Percentiles rank a stretch among this genome's conserved stretches.
phyloP scores from a whole-genome alignment of 2,888 invertebrate genomes.

The Acrocera orbiculus region DNA sequence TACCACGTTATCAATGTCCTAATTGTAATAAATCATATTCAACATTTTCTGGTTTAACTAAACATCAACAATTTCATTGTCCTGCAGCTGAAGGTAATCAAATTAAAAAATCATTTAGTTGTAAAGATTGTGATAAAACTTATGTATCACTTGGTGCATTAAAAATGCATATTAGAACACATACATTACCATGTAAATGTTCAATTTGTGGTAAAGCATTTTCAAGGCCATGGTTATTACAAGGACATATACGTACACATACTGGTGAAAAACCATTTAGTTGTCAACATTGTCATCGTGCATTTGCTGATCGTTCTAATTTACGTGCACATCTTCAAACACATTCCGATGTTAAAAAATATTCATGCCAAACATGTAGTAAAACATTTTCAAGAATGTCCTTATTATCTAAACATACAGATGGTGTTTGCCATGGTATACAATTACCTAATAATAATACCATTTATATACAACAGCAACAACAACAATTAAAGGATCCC shows the following conservation, averaged over 20 bases:
- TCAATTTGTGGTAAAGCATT: slow-evolving; percentile 93
- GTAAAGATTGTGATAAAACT: slow-evolving; percentile 91
- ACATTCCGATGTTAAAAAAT: slow-evolving; percentile 95
- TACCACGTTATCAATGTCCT: slow-evolving; percentile 73
- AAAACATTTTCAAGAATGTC: slow-evolving; percentile 98
- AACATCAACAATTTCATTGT: slow-evolving; percentile 94
- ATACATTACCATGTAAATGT: slow-evolving; percentile 94
- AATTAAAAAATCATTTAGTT: slow-evolving; percentile 83
- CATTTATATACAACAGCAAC: no score
- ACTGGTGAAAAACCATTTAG: slow-evolving; percentile 97
- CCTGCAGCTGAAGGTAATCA: slow-evolving; percentile 67
- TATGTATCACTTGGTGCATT: slow-evolving; percentile 90
- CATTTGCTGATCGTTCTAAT: slow-evolving; percentile 94
- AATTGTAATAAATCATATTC: slow-evolving; percentile 92
- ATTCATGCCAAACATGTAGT: slow-evolving; percentile 80
- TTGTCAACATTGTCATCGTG: slow-evolving; percentile 86
- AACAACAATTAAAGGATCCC: not conserved
- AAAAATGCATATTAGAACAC: slow-evolving; percentile 98
- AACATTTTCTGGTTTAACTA: slow-evolving; percentile 89
- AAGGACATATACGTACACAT: slow-evolving; percentile 95
- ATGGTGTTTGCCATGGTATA: slow-evolving; percentile 61
- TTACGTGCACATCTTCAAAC: slow-evolving; percentile 93
- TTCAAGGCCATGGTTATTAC: slow-evolving; percentile 90
- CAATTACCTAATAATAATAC: slow-evolving; percentile 15
- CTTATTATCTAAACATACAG: slow-evolving; percentile 80